A percentile compares a stretch with the other conserved stretches of the same genome.
phyloP scores from a whole-genome alignment of 2,888 invertebrate species.

The Argynnis bischoffii region DNA sequence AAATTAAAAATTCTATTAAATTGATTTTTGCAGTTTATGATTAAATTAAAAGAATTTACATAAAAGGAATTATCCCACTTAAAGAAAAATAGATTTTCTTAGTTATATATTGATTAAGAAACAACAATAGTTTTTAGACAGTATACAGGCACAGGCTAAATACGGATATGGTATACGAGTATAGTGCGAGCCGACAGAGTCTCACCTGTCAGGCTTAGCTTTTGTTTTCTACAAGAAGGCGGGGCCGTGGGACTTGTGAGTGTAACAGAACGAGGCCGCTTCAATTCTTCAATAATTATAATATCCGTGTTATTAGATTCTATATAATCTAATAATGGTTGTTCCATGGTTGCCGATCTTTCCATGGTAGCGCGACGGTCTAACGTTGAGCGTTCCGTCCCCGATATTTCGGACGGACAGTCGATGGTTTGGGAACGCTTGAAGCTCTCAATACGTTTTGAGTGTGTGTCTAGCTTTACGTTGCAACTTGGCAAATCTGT shows the following conservation, averaged over 20 bases:
- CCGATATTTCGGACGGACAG: conserved; percentile 31
- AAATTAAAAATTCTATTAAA: neutral
- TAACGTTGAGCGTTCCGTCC: conserved; percentile 25
- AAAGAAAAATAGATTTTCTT: neutral
- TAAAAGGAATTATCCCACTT: neutral
- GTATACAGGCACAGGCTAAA: conserved; percentile 29
- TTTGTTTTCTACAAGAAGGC: conserved; percentile 84
- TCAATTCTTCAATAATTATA: conserved; percentile 48
- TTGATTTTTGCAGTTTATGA: neutral
- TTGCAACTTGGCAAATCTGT: conserved; percentile 71
- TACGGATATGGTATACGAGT: conserved; percentile 27
- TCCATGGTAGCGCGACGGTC: conserved; percentile 29
- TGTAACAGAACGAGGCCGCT: conserved; percentile 81
- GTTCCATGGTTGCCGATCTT: conserved; percentile 34
- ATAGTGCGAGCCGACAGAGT: conserved; percentile 49
- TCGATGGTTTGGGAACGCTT: conserved; percentile 54
- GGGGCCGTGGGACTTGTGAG: conserved; percentile 84
- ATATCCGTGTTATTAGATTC: conserved; percentile 26
- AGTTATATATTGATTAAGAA: conserved; percentile 3
- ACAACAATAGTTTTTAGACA: conserved; percentile 40
- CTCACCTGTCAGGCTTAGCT: conserved; percentile 86
- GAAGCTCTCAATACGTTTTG: conserved; percentile 46
- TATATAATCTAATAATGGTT: conserved; percentile 23
- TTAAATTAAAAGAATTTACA: neutral
- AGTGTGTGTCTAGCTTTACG: conserved; percentile 64